Evolutionary conservation across 2,113 vertebrate species (phyloP).

Genomic region (Numida meleagris): DNA sequence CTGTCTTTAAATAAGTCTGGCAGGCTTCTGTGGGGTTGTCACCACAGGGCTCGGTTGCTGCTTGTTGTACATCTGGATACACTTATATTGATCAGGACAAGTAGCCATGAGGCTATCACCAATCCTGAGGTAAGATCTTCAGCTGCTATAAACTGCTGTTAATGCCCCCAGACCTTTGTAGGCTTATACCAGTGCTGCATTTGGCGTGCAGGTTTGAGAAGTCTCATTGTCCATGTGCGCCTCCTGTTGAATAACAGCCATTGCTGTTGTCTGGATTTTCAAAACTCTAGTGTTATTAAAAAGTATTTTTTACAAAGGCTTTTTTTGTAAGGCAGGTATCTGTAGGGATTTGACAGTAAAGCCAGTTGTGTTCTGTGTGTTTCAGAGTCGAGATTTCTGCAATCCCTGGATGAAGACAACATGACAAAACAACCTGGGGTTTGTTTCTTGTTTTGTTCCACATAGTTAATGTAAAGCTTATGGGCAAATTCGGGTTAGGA

Average conservation of each 20-base stretch:
- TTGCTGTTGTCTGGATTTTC: neutral
- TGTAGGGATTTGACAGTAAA: neutral
- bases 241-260: neutral
- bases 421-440: conserved; percentile 99
- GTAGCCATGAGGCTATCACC: neutral
- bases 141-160: neutral
- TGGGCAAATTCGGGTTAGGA: neutral
- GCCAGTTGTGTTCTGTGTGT: neutral
- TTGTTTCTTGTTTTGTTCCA: conserved; percentile 56
- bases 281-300: neutral
- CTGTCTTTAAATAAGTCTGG: neutral
- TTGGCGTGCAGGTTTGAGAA: neutral
- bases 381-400: conserved; percentile 92
- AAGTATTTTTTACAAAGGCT: neutral
- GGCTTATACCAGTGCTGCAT: neutral
- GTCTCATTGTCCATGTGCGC: neutral
- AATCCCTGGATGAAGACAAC: conserved; percentile 93
- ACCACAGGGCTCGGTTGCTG: neutral
- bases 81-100: neutral
- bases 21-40: neutral
- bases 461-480: conserved; percentile 12
- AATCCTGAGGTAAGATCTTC: neutral
- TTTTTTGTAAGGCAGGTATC: neutral
- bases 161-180: neutral
- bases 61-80: too few relatives aligned